phyloP scores from a whole-genome alignment of 2,113 vertebrate genomes.

The Ariopsis seemanni region DNA sequence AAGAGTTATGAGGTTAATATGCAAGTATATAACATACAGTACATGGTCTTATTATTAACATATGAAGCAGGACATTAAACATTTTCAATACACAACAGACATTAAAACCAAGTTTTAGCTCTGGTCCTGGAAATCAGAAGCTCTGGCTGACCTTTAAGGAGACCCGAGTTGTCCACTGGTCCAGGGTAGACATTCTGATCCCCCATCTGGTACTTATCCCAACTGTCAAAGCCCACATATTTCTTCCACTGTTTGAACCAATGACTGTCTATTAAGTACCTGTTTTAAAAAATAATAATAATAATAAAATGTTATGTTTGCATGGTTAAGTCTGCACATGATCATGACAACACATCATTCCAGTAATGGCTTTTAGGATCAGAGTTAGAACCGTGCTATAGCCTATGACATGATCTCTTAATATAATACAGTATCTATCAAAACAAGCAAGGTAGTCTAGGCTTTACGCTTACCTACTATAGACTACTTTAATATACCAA shows the following conservation, averaged over 20 bases:
- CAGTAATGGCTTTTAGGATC: background rate
- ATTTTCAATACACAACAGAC: background rate
- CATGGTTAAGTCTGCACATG: background rate
- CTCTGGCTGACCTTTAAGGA: slow-evolving; percentile 87
- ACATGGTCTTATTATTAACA: background rate
- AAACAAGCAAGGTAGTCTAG: background rate
- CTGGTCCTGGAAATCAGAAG: background rate
- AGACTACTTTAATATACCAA: background rate
- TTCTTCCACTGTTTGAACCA: slow-evolving; percentile 99
- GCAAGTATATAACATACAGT: background rate
- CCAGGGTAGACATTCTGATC: slow-evolving; percentile 98
- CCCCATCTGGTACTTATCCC: slow-evolving; percentile 99
- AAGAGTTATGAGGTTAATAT: background rate
- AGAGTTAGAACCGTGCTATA: too few species aligned
- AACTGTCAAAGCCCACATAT: slow-evolving; percentile 99
- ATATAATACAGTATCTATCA: background rate
- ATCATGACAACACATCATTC: slow-evolving; percentile 22
- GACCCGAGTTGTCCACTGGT: slow-evolving; percentile 95
- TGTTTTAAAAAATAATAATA: slow-evolving; percentile 58
- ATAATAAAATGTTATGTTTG: background rate
- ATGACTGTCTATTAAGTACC: slow-evolving; percentile 97
- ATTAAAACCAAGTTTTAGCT: background rate
- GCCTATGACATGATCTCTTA: background rate
- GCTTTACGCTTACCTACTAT: background rate
- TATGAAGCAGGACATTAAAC: background rate